Base-by-base conservation (phyloP, 2,113 vertebrate species). In the Bolborhynchus lineola region DNA sequence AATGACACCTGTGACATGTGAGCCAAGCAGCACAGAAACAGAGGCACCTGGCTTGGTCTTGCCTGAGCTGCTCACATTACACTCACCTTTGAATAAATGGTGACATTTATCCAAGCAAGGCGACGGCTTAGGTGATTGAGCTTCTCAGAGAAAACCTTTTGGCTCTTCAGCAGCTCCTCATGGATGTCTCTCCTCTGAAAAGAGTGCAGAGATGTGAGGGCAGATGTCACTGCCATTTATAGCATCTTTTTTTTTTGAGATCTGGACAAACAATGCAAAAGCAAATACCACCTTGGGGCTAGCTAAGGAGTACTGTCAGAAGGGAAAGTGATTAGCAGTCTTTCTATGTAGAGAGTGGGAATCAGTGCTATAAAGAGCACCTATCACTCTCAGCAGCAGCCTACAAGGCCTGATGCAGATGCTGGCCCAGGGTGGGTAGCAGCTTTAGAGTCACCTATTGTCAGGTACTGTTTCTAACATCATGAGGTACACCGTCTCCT, bases 91-190 rank as follows among this genome's bases (percentile, higher is more conserved):
- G 99, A 99, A 97, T 99, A 99, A 93, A 99, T 99, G n/a, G 99
- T 99, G 96, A 99, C 99, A 4, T 99, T 99, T 97, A 99, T 99
- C 99, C 99, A 99, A 77, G 99, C 99, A 23, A 99, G 98, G 44
- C 99, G 98, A 31, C 99, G 98, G 95, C 99, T 99, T 64, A 99
- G 98, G 96, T 99, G 99, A 97, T 99, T 99, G 78, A 99, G 98
- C 96, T 99, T 99, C 97, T 99, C 99, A 0, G 99, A 98, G 95
- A 99, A 99, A 62, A 99, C 99, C 95, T 99, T 99, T 93, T 99
- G 99, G 96, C 99, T 99, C 95, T 99, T 99, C 91, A 98, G 96
- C 63, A 99, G 96, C 85, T 99, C 99, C 11, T 99, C 98, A 15
- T 99, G 91, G 95, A 99, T 99, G 97, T 99, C 99, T 13, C 98